phyloP scores from a whole-genome alignment of 2,888 invertebrate genomes.

The Formica aserva region DNA sequence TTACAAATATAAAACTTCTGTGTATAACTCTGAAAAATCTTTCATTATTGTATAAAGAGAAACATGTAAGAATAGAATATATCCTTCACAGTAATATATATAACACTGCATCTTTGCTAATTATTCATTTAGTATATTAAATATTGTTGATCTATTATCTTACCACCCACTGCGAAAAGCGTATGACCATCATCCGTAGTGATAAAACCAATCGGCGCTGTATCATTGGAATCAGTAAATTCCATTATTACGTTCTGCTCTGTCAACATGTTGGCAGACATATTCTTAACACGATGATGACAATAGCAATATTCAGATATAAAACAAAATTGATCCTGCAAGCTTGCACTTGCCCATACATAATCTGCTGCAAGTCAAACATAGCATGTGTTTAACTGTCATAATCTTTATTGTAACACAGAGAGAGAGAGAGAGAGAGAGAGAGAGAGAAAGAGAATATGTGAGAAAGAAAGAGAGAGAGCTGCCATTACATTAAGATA shows the following conservation, averaged over 20 bases:
- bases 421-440: too few species aligned
- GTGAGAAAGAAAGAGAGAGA: background rate
- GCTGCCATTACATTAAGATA: background rate
- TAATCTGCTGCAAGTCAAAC: background rate
- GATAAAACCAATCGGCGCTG: conserved; percentile 79
- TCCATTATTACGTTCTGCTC: conserved; percentile 64
- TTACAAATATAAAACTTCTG: background rate
- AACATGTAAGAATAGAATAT: background rate
- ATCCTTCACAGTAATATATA: background rate
- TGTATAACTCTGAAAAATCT: background rate
- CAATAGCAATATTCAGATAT: background rate
- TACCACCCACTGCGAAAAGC: conserved; percentile 79
- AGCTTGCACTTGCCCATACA: background rate
- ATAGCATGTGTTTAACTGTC: background rate
- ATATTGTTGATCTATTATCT: conserved; percentile 7
- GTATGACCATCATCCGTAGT: conserved; percentile 81
- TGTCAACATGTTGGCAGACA: conserved; percentile 69
- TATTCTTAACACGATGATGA: background rate
- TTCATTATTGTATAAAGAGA: background rate
- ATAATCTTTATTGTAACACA: background rate
- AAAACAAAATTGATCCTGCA: background rate
- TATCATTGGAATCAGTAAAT: conserved; percentile 48
- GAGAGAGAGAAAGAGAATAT: too few species aligned
- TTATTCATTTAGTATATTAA: background rate
- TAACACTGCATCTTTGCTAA: background rate